Base-by-base conservation (phyloP, 2,113 vertebrate species). In the Tonatia bakeri region DNA sequence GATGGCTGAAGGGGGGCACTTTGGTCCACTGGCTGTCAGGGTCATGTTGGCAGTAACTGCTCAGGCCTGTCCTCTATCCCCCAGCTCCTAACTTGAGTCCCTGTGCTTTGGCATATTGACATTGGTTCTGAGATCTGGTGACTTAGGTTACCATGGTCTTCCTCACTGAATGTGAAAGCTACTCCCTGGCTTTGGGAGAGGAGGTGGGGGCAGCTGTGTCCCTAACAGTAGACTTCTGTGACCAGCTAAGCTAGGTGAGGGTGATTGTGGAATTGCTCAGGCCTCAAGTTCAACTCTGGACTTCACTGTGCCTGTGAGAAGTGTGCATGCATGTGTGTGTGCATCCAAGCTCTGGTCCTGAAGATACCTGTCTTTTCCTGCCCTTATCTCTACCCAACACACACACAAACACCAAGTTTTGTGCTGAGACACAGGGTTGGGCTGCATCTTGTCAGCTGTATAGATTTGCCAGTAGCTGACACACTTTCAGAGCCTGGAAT, bases 1-100 rank as follows among this genome's bases (percentile, higher is more conserved):
- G 87, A 47, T 96, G 95, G 45, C 36, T 61, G 28, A 94, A 90
- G 50, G 64, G 38, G 70, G 50, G 38, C 89, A 69, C 52, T 95
- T 67, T 88, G 96, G 59, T 28, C 45, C 50, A 0, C 20, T 88
- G 69, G 36, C 80, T 43, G 15, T 38, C 47, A 3, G n/a, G 72
- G 40, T 61, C 56, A 19, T 45, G 9, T 4, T 56, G 59, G 40
- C 36, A 40, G 59, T 40, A 38, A 26, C 26, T 73, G 43, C 50
- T 82, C 22, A 47, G 84, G 50, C 47, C 59, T 77, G 40, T 69
- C 28, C 28, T 77, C 36, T 80, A 31, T 61, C 24, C 50, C n/a
- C 59, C 1, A 52, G 45, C 65, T 84, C 10, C 59, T 61, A 24
- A 64, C 47, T 14, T 16, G 38, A 61, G 43, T 20, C 5, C 50